These are phyloP conservation scores for Hemiprocne comata DNA, from an alignment of 2,113 vertebrate genomes.

Conservation along the genomic window DNA sequence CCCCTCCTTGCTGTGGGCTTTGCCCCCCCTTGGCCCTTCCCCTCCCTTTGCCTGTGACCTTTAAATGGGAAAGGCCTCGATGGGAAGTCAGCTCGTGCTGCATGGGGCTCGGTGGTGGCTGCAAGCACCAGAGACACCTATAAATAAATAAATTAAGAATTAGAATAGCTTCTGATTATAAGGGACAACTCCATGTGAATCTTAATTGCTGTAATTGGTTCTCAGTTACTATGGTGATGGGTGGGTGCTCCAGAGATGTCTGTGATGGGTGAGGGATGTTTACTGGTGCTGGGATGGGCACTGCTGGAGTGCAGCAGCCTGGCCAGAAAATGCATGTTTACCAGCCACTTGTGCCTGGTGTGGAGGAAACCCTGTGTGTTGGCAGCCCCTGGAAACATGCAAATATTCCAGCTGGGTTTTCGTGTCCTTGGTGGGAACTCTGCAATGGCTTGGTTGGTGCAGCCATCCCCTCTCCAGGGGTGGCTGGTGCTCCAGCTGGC, in stretches of 20 bases:
- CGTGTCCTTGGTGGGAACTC: not conserved
- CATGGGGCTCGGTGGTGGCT: not conserved
- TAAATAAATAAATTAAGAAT: conserved; percentile 41
- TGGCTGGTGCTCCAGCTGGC: no score
- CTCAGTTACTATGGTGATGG: conserved; percentile 53
- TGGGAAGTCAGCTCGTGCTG: not conserved
- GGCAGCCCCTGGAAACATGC: accelerated
- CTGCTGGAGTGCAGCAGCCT: not conserved
- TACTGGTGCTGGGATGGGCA: not conserved
- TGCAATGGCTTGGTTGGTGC: accelerated
- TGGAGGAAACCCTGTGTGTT: not conserved
- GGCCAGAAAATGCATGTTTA: not conserved
- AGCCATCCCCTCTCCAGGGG: not conserved
- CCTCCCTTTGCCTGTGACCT: not conserved
- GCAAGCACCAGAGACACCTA: not conserved
- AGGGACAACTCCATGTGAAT: conserved; percentile 42
- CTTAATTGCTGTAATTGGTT: conserved; percentile 53
- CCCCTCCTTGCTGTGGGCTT: not conserved
- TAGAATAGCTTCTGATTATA: conserved; percentile 34
- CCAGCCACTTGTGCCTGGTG: not conserved
- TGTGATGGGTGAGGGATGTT: conserved; percentile 28
- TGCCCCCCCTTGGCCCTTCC: not conserved
- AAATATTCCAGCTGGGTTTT: accelerated
- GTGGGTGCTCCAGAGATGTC: conserved; percentile 15
- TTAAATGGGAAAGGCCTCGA: accelerated